phyloP scores from a whole-genome alignment of 2,797 vertebrate species.

The Triplophysa yarkandensis region DNA sequence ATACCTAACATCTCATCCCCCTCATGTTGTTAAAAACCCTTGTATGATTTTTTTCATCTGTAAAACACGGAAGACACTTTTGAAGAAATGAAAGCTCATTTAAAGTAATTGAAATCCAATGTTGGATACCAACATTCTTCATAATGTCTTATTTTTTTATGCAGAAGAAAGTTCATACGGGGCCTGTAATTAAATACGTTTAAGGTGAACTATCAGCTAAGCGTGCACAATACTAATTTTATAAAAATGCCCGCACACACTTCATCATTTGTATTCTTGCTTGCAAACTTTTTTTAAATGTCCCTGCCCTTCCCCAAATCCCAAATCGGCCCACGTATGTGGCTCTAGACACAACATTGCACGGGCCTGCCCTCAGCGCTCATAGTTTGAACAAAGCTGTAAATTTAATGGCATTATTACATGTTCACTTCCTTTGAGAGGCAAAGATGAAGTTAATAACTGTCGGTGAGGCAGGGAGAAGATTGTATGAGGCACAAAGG shows the following conservation, averaged over 20 bases:
- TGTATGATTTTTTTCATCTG: too few relatives aligned
- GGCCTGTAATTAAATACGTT: too few relatives aligned
- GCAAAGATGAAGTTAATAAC: conserved; percentile 63
- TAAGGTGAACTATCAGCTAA: too few relatives aligned
- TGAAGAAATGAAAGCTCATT: too few relatives aligned
- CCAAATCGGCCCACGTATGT: background rate
- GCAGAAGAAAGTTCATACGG: too few relatives aligned
- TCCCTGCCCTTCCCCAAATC: background rate
- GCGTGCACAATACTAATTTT: background rate
- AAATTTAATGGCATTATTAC: conserved; percentile 64
- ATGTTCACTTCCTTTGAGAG: conserved; percentile 54
- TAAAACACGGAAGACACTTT: too few relatives aligned
- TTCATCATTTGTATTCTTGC: background rate
- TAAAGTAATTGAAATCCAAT: too few relatives aligned
- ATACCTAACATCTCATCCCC: too few relatives aligned
- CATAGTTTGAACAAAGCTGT: conserved; percentile 49
- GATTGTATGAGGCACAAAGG: conserved; percentile 63
- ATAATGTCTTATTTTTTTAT: too few relatives aligned
- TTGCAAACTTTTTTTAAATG: background rate
- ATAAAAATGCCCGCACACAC: conserved; percentile 50
- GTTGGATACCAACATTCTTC: too few relatives aligned
- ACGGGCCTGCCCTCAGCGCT: conserved; percentile 38
- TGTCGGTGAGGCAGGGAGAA: conserved; percentile 66
- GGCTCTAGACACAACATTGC: background rate
- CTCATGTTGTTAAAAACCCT: too few relatives aligned